Percentiles rank a stretch among this genome's conserved stretches.
phyloP scores from a whole-genome alignment of 1,140 invertebrate genomes.

The Vanessa tameamea region DNA sequence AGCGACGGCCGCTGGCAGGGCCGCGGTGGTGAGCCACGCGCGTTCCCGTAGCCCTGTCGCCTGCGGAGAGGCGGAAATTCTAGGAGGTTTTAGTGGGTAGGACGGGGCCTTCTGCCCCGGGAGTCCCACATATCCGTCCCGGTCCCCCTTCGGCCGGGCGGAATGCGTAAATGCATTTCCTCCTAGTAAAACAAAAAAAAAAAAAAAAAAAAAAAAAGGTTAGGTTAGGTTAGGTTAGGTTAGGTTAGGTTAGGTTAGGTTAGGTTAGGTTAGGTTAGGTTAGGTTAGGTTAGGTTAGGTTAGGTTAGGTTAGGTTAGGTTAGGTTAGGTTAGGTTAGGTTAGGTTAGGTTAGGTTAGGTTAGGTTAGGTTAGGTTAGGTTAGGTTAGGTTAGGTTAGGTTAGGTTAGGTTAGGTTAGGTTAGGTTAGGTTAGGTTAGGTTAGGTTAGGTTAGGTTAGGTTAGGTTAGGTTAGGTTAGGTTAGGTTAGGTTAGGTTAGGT shows the following conservation, averaged over 20 bases:
- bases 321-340: slow-evolving; percentile 46
- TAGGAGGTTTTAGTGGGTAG: too few relatives aligned
- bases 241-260: slow-evolving; percentile 47
- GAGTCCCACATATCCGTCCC: too few relatives aligned
- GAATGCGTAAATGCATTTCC: too few relatives aligned
- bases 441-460: slow-evolving; percentile 45
- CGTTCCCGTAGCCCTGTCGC: too few relatives aligned
- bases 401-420: slow-evolving; percentile 44
- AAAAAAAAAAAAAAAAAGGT: too few relatives aligned
- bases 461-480: slow-evolving; percentile 48
- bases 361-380: slow-evolving; percentile 46
- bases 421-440: slow-evolving; percentile 43
- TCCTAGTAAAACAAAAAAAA: too few relatives aligned
- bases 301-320: slow-evolving; percentile 48
- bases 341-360: slow-evolving; percentile 44
- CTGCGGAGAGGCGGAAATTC: too few relatives aligned
- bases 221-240: slow-evolving; percentile 47
- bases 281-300: slow-evolving; percentile 48
- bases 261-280: slow-evolving; percentile 48
- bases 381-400: slow-evolving; percentile 45
- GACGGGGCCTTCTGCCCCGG: too few relatives aligned
- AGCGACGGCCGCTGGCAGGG: too few relatives aligned
- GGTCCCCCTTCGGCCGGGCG: too few relatives aligned
- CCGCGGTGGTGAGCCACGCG: too few relatives aligned
- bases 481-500: slow-evolving; percentile 41